Conservation (phyloP, 2,113 vertebrate species). For the Ariopsis seemanni region DNA sequence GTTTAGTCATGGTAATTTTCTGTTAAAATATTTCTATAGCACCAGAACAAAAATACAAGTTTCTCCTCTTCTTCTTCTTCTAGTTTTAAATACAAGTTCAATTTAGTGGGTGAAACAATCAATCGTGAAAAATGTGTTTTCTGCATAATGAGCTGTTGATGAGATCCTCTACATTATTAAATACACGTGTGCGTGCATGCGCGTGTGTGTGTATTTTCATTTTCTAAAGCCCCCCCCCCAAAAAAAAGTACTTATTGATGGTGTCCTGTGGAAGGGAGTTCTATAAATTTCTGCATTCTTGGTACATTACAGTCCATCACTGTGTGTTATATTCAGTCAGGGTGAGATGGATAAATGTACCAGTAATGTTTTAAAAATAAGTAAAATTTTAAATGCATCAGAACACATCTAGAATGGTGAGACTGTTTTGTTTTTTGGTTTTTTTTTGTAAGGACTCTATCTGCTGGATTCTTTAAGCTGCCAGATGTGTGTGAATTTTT, state of each 20-base stretch:
- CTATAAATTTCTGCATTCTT: not conserved
- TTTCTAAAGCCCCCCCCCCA: too few relatives aligned
- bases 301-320: slow-evolving; percentile 14
- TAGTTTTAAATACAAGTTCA: not conserved
- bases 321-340: slow-evolving; percentile 1
- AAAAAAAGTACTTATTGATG: slow-evolving; percentile 10
- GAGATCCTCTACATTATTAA: too few relatives aligned
- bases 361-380: slow-evolving; percentile 6
- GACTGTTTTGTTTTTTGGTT: too few relatives aligned
- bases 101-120: too few relatives aligned
- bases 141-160: too few relatives aligned
- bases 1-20: not conserved
- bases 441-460: not conserved
- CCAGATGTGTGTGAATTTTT: not conserved
- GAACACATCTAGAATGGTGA: not conserved
- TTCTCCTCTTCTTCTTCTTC: too few relatives aligned
- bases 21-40: not conserved
- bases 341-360: not conserved
- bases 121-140: too few relatives aligned
- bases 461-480: not conserved
- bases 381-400: slow-evolving; percentile 1
- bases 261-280: not conserved
- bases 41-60: not conserved
- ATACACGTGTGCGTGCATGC: too few relatives aligned
- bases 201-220: too few relatives aligned